phyloP scores from a whole-genome alignment of 2,797 vertebrate genomes.

The Sebastes steindachneri region DNA sequence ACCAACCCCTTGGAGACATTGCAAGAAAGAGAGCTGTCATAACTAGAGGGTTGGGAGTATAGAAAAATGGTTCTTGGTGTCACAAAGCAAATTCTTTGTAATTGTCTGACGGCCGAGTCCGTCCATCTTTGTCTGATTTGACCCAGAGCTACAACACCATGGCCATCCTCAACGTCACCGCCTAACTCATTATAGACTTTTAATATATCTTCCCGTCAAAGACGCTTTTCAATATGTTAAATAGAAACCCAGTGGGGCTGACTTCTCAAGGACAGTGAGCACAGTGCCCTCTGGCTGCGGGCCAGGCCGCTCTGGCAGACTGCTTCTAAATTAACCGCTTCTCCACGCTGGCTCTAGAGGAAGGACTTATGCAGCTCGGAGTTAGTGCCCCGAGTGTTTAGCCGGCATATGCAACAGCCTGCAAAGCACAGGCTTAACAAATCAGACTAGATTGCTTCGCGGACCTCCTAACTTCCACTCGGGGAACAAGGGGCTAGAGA shows the following conservation, averaged over 20 bases:
- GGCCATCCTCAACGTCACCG: constrained; percentile 71
- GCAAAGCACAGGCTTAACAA: constrained; percentile 84
- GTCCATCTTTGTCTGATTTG: constrained; percentile 82
- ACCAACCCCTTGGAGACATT: constrained; percentile 74
- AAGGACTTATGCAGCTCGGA: constrained; percentile 77
- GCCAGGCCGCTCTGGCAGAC: constrained; percentile 85
- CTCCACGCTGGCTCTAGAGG: constrained; percentile 75
- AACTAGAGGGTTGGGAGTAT: constrained; percentile 69
- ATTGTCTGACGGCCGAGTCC: constrained; percentile 75
- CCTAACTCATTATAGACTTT: constrained; percentile 81
- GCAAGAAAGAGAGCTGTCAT: constrained; percentile 81
- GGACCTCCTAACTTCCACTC: constrained; percentile 71
- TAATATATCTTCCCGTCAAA: constrained; percentile 85
- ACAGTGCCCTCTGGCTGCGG: constrained; percentile 84
- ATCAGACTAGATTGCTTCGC: constrained; percentile 83
- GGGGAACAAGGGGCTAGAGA: constrained; percentile 68
- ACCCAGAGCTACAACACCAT: constrained; percentile 78
- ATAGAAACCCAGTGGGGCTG: constrained; percentile 81
- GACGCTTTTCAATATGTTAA: constrained; percentile 85
- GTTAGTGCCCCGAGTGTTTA: constrained; percentile 78
- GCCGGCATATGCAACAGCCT: constrained; percentile 75
- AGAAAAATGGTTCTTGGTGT: constrained; percentile 77
- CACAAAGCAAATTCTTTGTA: constrained; percentile 81
- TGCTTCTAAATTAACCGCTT: constrained; percentile 87
- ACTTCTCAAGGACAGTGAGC: constrained; percentile 85